Conservation (phyloP, 2,888 invertebrate genomes). For the Cistogaster globosa region DNA sequence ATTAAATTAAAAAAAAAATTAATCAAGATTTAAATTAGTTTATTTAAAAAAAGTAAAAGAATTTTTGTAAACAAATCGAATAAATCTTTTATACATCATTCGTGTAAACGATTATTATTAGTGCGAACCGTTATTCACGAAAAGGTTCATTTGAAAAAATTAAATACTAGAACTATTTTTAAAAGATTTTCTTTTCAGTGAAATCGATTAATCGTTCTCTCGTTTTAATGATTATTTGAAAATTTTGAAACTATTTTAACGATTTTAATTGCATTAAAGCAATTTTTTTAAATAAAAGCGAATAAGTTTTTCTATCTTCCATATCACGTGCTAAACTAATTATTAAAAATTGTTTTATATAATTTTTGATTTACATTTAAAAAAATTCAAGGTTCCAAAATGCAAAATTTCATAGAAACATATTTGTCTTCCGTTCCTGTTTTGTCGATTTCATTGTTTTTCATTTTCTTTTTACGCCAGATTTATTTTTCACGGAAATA, state of each 20-base stretch:
- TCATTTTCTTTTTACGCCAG: constrained; percentile 10
- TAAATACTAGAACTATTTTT: too few relatives aligned
- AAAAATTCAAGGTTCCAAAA: constrained; percentile 54
- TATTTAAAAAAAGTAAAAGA: too few relatives aligned
- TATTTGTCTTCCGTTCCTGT: constrained; percentile 21
- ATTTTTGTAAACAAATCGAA: too few relatives aligned
- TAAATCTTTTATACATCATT: too few relatives aligned
- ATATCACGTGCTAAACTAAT: not conserved
- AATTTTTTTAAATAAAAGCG: not conserved
- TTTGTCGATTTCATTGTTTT: constrained; percentile 31
- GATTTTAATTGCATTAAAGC: not conserved
- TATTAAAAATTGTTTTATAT: not conserved
- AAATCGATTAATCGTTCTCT: too few relatives aligned
- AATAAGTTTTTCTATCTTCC: not conserved
- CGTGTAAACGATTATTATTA: too few relatives aligned
- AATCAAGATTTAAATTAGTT: too few relatives aligned
- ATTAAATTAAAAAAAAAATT: too few relatives aligned
- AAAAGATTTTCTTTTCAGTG: too few relatives aligned
- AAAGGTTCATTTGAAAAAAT: too few relatives aligned
- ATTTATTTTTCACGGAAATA: constrained; percentile 55
- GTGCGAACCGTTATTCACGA: too few relatives aligned
- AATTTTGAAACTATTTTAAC: too few relatives aligned
- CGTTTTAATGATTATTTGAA: not conserved
- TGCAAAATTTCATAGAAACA: not conserved
- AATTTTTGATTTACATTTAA: not conserved